These are phyloP conservation scores for Cephalopachus bancanus DNA, from an alignment of 2,797 vertebrate species.

Conservation along the genomic window DNA sequence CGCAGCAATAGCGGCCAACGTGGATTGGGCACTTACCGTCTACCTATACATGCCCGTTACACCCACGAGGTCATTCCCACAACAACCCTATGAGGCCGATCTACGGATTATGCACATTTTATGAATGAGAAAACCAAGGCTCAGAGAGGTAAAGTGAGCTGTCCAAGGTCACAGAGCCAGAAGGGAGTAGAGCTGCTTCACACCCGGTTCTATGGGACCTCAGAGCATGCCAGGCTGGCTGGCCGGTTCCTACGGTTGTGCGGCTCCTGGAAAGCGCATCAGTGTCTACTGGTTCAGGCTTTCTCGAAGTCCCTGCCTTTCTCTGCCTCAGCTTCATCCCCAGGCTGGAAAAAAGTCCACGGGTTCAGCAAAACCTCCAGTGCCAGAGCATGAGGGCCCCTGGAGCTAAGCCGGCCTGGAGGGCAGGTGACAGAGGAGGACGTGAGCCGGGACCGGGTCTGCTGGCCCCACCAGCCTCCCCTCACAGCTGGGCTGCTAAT, in stretches of 20 bases:
- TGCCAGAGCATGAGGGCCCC: neutral
- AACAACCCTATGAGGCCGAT: neutral
- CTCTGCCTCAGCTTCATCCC: neutral
- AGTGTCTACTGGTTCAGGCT: neutral
- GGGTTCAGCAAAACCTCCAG: slow-evolving; percentile 18
- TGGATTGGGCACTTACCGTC: neutral
- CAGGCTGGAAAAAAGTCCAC: neutral
- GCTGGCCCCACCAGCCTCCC: neutral
- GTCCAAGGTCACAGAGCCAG: neutral
- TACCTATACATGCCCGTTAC: neutral
- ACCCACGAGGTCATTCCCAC: neutral
- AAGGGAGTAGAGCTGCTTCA: neutral
- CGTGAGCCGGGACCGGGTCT: neutral
- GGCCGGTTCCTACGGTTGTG: neutral
- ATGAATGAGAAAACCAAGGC: slow-evolving; percentile 5
- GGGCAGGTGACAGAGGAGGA: neutral
- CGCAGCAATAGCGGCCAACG: neutral
- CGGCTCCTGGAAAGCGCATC: neutral
- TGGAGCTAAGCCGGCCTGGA: neutral
- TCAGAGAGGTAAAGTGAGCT: neutral
- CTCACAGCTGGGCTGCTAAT: neutral
- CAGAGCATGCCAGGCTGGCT: neutral
- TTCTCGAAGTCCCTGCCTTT: neutral
- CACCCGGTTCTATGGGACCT: neutral
- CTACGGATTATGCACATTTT: neutral